Evolutionary conservation across 2,888 invertebrate genomes (phyloP), one percentile per base, ranked within the genome.

Genomic region (Tetragonisca angustula): DNA sequence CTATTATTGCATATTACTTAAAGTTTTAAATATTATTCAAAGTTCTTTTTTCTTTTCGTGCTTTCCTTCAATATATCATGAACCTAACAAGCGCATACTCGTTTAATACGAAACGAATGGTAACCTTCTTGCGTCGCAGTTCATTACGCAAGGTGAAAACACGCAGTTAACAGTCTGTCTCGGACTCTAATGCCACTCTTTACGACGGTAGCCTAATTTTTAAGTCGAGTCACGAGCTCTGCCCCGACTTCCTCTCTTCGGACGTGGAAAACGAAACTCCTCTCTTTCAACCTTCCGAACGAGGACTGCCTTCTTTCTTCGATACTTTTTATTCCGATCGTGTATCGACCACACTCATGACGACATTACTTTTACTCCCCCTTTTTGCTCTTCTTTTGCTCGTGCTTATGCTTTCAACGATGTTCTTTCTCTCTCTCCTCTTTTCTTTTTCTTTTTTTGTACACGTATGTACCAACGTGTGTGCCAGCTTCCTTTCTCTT

Each of bases 271-370:
- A 81, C 67, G 84, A 73, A 69, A 73, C 69, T 68, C 62, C 68
- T 43, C 78, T 78, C 75, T 65, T 62, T 43, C 70, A 15, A 17
- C 73, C 27, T 27, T 2, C 27, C 27, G 36, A 56, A 68, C 27
- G 27, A 27, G 73, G 61, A 32, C 76, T n/a, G 67, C 21, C 75
- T 79, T 75, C 76, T 75, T 81, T 75, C 81, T 78, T 65, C 56
- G 32, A 72, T 77, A 72, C 62, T 73, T 76, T 67, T 77, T 74
- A 87, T 87, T 83, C 88, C 27, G 36, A 17, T 43, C 65, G 86
- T 81, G 86, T 81, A 83, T 87, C 80, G 83, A 78, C 78, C 76
- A 76, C 76, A 85, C 76, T 88, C 76, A 73, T 87, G 83, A 82
- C 84, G 79, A 87, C 87, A 85, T 83, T 80, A 79, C 43, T 73